phyloP scores from a whole-genome alignment of 2,888 invertebrate species.

The Ophioninae sp. region DNA sequence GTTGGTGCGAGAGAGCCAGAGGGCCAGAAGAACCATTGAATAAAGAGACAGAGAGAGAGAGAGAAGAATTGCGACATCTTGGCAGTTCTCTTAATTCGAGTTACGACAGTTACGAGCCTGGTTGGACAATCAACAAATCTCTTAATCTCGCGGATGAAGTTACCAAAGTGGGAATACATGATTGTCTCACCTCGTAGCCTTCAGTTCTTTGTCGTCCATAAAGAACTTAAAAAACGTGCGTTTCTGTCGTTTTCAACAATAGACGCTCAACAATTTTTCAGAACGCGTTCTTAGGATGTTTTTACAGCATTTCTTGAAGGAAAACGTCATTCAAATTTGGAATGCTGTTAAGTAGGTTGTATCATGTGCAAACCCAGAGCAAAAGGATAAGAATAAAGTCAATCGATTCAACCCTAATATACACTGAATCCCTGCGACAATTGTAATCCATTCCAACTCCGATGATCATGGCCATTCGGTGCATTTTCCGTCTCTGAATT shows the following conservation, averaged over 20 bases:
- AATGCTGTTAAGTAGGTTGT: neutral
- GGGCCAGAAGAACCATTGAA: constrained; percentile 5
- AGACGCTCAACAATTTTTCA: neutral
- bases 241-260: neutral
- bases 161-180: neutral
- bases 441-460: neutral
- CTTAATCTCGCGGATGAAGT: constrained; percentile 26
- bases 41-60: constrained; percentile 5
- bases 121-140: constrained; percentile 33
- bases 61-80: constrained; percentile 16
- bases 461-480: constrained; percentile 25
- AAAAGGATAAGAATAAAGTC: neutral
- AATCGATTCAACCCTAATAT: neutral
- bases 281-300: neutral
- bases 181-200: constrained; percentile 19
- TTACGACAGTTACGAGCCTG: constrained; percentile 32
- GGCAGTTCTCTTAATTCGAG: constrained; percentile 42
- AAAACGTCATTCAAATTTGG: neutral
- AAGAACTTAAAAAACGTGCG: neutral
- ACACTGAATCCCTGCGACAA: neutral
- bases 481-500: constrained; percentile 2
- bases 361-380: neutral
- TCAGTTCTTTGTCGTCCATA: neutral
- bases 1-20: neutral
- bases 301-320: neutral